Evolutionary conservation across 2,888 invertebrate genomes (phyloP).

Genomic region (Hydraecia micacea): DNA sequence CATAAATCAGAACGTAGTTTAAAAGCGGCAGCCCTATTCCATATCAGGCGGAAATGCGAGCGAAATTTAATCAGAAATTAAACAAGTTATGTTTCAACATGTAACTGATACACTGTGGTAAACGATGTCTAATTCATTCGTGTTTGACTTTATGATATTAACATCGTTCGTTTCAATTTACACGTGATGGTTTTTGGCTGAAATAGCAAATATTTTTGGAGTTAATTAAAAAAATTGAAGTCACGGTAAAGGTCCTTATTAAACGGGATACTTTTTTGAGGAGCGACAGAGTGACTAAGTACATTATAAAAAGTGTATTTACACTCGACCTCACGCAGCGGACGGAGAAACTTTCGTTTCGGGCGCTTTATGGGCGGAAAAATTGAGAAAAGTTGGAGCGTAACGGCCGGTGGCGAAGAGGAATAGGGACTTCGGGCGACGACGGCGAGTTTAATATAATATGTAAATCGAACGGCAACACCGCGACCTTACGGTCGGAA

Average conservation of each 20-base stretch:
- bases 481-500: conserved; percentile 84
- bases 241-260: conserved; percentile 75
- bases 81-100: conserved; percentile 55
- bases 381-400: conserved; percentile 90
- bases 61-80: conserved; percentile 52
- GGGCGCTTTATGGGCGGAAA: conserved; percentile 89
- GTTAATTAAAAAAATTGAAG: conserved; percentile 44
- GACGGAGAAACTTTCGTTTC: conserved; percentile 87
- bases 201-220: conserved; percentile 16
- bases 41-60: conserved; percentile 40
- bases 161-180: conserved; percentile 52
- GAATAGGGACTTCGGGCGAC: conserved; percentile 80
- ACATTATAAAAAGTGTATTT: conserved; percentile 90
- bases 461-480: conserved; percentile 89
- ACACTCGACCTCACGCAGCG: conserved; percentile 88
- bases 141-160: conserved; percentile 55
- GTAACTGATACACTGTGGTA: conserved; percentile 55
- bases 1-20: conserved; percentile 26
- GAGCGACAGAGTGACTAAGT: conserved; percentile 86
- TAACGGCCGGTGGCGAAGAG: conserved; percentile 88
- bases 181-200: conserved; percentile 32
- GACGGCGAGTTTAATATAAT: conserved; percentile 89
- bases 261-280: conserved; percentile 81
- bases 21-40: conserved; percentile 26
- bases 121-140: conserved; percentile 59